Evolutionary conservation across 1,140 invertebrate species (phyloP).

Genomic region (Mizuhopecten yessoensis): DNA sequence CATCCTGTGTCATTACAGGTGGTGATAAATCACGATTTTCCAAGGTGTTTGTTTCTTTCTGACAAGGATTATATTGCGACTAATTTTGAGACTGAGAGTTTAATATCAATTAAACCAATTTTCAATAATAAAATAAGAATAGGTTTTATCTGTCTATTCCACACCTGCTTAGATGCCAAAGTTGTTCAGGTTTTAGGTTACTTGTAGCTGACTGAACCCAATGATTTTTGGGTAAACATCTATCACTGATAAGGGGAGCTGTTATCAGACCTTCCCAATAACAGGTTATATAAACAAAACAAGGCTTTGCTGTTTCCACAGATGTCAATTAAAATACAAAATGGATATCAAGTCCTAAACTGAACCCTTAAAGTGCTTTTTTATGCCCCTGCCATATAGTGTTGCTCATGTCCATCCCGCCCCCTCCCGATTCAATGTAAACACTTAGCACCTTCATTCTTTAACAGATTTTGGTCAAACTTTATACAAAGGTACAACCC

Average conservation of each 20-base stretch:
- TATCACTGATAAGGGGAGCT: neutral
- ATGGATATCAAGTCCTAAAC: neutral
- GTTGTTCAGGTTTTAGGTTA: neutral
- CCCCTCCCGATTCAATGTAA: too few species aligned
- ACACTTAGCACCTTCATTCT: too few species aligned
- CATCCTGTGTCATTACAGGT: neutral
- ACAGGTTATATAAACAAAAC: neutral
- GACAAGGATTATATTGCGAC: neutral
- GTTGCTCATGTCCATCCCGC: too few species aligned
- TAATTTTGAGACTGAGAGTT: neutral
- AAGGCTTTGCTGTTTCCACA: neutral
- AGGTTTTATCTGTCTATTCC: neutral
- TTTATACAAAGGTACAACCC: too few species aligned
- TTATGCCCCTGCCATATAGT: too few species aligned
- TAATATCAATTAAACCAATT: too few species aligned
- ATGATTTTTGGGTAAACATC: too few species aligned
- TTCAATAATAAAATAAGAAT: too few species aligned
- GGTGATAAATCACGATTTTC: neutral
- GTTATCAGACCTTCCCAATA: neutral
- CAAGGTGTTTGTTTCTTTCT: neutral
- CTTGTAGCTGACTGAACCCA: neutral
- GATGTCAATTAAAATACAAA: constrained; percentile 4
- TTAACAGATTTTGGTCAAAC: too few species aligned
- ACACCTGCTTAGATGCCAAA: neutral
- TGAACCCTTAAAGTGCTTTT: too few species aligned